These are phyloP conservation scores for Papilio aristodemus DNA, from an alignment of 1,140 invertebrate species.

Conservation along the genomic window DNA sequence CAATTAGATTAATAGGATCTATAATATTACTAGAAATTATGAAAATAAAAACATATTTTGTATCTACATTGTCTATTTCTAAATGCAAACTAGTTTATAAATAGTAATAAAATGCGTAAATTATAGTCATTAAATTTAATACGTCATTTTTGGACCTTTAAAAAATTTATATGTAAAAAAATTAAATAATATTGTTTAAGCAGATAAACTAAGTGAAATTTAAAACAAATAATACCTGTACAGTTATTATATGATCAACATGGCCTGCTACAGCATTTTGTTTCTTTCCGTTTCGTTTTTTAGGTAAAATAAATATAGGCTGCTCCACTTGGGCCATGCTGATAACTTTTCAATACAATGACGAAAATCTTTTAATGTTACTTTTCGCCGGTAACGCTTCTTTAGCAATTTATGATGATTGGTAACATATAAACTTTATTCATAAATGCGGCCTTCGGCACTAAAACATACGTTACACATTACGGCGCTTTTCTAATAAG, in stretches of 20 bases:
- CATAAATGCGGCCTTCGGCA: background rate
- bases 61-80: too few relatives aligned
- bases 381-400: background rate
- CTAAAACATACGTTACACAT: background rate
- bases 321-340: slow-evolving; percentile 79
- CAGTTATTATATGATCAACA: slow-evolving; percentile 82
- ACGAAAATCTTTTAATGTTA: background rate
- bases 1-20: background rate
- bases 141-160: background rate
- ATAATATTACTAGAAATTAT: too few relatives aligned
- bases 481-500: background rate
- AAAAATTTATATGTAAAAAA: too few relatives aligned
- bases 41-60: too few relatives aligned
- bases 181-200: too few relatives aligned
- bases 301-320: slow-evolving; percentile 82
- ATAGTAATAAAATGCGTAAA: too few relatives aligned
- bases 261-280: slow-evolving; percentile 74
- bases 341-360: background rate
- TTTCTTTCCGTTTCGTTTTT: slow-evolving; percentile 82
- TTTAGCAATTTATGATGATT: background rate
- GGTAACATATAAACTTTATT: background rate
- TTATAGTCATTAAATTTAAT: too few relatives aligned
- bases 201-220: too few relatives aligned
- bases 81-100: too few relatives aligned
- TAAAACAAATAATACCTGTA: slow-evolving; percentile 76